Evolutionary conservation across 2,113 vertebrate genomes (phyloP).

Genomic region (Phaethornis superciliosus): DNA sequence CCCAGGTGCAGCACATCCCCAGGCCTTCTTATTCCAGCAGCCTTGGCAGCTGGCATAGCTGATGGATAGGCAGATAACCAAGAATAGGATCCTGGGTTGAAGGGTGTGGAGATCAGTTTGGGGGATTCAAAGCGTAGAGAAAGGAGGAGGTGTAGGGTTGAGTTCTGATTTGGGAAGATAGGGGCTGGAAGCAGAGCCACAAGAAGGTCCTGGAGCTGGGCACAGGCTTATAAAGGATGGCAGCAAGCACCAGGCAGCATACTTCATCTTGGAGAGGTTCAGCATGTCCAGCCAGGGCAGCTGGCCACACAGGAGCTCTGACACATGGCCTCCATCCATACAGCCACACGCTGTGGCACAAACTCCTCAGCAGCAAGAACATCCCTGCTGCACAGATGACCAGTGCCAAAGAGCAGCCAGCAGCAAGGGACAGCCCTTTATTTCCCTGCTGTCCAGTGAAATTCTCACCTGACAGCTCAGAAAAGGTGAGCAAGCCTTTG

Average conservation of each 20-base stretch:
- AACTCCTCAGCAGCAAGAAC: background rate
- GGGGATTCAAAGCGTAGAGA: background rate
- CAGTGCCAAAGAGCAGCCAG: background rate
- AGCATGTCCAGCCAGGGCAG: background rate
- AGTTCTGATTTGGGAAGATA: background rate
- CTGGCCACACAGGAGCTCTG: background rate
- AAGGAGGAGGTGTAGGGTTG: background rate
- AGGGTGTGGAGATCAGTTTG: background rate
- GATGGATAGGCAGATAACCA: background rate
- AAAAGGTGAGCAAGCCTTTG: background rate
- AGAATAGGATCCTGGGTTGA: background rate
- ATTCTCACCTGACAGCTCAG: background rate
- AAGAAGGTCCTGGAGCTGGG: background rate
- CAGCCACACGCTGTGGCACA: background rate
- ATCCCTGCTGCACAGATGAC: background rate
- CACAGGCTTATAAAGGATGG: background rate
- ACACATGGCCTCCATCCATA: background rate
- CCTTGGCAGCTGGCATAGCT: background rate
- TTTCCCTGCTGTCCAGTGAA: background rate
- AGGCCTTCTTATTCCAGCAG: background rate
- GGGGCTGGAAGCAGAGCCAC: background rate
- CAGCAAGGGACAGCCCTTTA: background rate
- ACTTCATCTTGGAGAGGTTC: background rate
- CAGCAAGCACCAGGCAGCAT: fast-evolving
- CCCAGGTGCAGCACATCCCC: background rate